These are phyloP conservation scores for Spilogale gracilis DNA, from an alignment of 2,113 vertebrate genomes.

Conservation along the genomic window DNA sequence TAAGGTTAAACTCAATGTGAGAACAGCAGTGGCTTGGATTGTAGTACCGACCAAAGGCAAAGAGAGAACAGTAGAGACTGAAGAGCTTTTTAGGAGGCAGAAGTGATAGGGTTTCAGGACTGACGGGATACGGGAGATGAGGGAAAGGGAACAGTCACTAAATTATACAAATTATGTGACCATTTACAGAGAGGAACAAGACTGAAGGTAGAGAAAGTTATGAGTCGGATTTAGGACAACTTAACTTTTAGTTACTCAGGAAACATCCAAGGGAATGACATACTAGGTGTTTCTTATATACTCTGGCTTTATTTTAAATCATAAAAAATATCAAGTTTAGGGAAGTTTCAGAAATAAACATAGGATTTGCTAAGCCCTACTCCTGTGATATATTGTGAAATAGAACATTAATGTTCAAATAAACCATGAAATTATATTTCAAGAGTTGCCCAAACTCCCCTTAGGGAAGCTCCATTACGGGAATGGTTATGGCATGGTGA, in stretches of 20 bases:
- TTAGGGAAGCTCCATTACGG: neutral
- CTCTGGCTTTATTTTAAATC: slow-evolving; percentile 9
- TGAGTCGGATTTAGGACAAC: neutral
- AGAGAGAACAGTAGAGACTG: neutral
- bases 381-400: neutral
- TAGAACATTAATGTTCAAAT: slow-evolving; percentile 45
- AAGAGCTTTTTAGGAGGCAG: neutral
- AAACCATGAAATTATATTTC: neutral
- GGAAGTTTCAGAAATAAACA: slow-evolving; percentile 45
- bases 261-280: neutral
- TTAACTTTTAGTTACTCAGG: slow-evolving; percentile 37
- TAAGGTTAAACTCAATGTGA: neutral
- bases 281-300: neutral
- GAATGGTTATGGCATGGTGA: neutral
- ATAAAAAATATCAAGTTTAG: slow-evolving; percentile 8
- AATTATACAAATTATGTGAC: neutral
- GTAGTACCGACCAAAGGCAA: neutral
- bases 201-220: neutral
- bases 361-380: slow-evolving; percentile 12
- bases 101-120: neutral
- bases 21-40: neutral
- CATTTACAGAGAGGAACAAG: neutral
- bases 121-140: neutral
- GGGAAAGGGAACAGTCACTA: neutral
- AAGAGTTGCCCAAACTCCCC: neutral